Base-by-base conservation (phyloP, 2,113 vertebrate species). In the Garra rufa region DNA sequence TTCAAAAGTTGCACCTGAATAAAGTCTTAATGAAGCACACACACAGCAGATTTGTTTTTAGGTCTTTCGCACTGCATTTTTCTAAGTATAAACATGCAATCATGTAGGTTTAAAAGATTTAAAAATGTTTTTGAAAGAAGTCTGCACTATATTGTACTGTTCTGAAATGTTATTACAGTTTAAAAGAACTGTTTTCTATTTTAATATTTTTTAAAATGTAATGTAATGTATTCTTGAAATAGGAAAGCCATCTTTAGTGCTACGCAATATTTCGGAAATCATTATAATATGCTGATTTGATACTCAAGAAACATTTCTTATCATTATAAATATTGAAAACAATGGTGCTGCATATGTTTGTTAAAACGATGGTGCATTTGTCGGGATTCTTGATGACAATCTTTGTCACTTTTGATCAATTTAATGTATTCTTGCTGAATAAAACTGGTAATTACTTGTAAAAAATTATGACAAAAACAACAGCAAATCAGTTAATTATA, bases 1-100 rank as follows among this genome's bases (percentile, higher is more conserved):
- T 0, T 43, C 43, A 71, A 86, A 65, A 82, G 24, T 83, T 34
- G 44, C 6, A 43, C n/a, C 67, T 17, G 9, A 85, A 59, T 8
- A 17, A 81, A 52, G 52, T 17, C 5, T 63, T 63, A 11, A 28
- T 28, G 24, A 15, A 28, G 6, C 59, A 63, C 59, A 28, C 55
- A 65, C 19, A 52, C 26, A 30, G 26, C 17, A 1, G 26, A 71
- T 41, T 43, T 71, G 19, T 38, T 69, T 28, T 13, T 28, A 69
- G 14, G 13, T 19, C 15, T 24, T 59, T 63, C 61, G 6, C 21
- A 55, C 19, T 55, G 52, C 21, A 9, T 15, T 26, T 28, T 6
- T 28, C 13, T 28, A 14, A 14, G 13, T 28, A 26, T n/a, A 61
- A 19, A 17, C 50, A 52, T 21, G 21, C 1, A 19, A 52, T 52